Base-by-base conservation (phyloP, 1,140 invertebrate genomes). In the Matsumurasca onukii region DNA sequence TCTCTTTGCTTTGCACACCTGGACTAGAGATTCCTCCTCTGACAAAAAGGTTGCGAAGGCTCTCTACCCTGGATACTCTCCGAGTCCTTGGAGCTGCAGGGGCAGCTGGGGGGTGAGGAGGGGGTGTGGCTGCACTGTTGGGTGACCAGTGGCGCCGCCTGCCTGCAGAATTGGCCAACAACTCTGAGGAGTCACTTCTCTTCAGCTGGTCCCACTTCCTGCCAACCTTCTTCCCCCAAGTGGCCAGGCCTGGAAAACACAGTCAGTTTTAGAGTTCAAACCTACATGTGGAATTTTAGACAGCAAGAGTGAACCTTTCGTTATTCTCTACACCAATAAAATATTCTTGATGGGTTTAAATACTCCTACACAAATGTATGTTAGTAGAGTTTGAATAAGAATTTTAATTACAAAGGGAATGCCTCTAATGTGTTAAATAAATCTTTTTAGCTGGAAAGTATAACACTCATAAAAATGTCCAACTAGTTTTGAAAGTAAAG, bases 141-240 rank as follows among this genome's bases (percentile, higher is more conserved):
- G 82, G 82, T 49, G 81, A 81, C 82, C 81, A 83, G 31, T 78
- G 75, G 22, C 80, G 76, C 31, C 78, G 77, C 67, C 80, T 77
- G 31, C 79, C 78, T 3, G 79, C 74, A 0, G 81, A 81, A 13
- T 78, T 77, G 9, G 81, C 78, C 17, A 85, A 76, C 22, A 84
- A 68, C 73, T 88, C 86, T 0, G 81, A 83, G 27, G 84, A 86
- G 49, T 87, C 85, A 29, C 83, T 82, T 59, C 83, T 78, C 74
- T 84, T 86, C 34, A 87, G 73, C 69, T 86, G 82, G 45, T 88
- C 86, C 84, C 85, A 87, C 74, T 84, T 85, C 66, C 78, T 79
- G n/a, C 84, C 85, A 34, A 88, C 83, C 76, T 83, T 85, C 74
- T 81, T 84, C 34, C 86, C 85, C 87, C 86, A 88, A n/a, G 86